These are phyloP conservation scores for Ceriagrion tenellum DNA, from an alignment of 2,888 invertebrate genomes.

Conservation along the genomic window DNA sequence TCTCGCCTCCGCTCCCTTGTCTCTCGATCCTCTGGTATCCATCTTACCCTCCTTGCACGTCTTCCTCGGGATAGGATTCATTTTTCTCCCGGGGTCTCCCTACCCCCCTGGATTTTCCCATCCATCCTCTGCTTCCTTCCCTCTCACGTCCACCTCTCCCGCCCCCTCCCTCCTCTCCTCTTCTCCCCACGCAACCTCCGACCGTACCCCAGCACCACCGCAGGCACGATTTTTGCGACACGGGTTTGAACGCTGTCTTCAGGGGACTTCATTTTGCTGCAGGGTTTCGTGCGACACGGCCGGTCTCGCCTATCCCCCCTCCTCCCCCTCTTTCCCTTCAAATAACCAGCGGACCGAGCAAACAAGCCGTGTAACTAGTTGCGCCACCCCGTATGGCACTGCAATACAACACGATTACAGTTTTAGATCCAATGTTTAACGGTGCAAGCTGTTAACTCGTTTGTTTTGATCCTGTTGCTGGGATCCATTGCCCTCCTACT, in stretches of 20 bases:
- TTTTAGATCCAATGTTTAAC: not conserved
- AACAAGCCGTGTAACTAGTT: conserved; percentile 8
- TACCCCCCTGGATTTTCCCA: not conserved
- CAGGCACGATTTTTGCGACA: conserved; percentile 4
- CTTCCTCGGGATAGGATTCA: conserved; percentile 13
- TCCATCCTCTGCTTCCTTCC: not conserved
- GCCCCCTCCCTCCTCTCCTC: not conserved
- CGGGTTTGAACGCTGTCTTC: not conserved
- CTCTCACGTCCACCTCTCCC: not conserved
- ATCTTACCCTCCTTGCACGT: not conserved
- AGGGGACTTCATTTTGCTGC: not conserved
- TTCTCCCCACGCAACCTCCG: not conserved
- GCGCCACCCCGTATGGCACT: not conserved
- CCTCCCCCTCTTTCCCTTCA: not conserved
- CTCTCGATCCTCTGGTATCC: not conserved
- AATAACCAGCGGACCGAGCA: not conserved
- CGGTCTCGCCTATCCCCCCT: not conserved
- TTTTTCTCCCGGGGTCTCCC: conserved; percentile 23
- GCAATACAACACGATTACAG: not conserved
- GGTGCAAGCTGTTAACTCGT: not conserved
- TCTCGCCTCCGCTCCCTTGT: not conserved
- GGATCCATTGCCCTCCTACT: not conserved
- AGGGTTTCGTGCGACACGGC: not conserved
- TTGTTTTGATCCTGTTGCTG: not conserved
- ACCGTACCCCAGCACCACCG: not conserved